phyloP scores from a whole-genome alignment of 2,888 invertebrate species.

The Leptinotarsa juncta region DNA sequence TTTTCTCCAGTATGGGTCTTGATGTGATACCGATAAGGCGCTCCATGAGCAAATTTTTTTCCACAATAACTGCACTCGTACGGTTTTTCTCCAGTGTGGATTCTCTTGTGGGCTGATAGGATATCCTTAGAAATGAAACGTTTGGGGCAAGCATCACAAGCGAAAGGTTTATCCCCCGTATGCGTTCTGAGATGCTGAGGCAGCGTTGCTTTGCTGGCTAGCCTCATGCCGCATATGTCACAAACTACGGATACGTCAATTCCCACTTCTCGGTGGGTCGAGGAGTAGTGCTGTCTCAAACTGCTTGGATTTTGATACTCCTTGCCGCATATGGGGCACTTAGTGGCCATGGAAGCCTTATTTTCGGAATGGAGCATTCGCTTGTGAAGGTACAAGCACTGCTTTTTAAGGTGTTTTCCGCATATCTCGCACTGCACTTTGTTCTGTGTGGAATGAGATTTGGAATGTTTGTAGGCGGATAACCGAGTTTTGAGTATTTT shows the following conservation, averaged over 20 bases:
- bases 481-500: slow-evolving; percentile 49
- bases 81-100: slow-evolving; percentile 57
- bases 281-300: slow-evolving; percentile 37
- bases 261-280: slow-evolving; percentile 38
- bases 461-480: slow-evolving; percentile 51
- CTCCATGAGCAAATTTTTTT: slow-evolving; percentile 66
- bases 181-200: slow-evolving; percentile 67
- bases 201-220: slow-evolving; percentile 55
- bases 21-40: slow-evolving; percentile 71
- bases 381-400: slow-evolving; percentile 51
- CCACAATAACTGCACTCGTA: slow-evolving; percentile 51
- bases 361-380: slow-evolving; percentile 54
- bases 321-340: slow-evolving; percentile 52
- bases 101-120: slow-evolving; percentile 62
- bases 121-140: slow-evolving; percentile 70
- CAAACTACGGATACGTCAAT: slow-evolving; percentile 56
- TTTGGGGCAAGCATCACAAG: slow-evolving; percentile 52
- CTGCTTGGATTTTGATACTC: slow-evolving; percentile 37
- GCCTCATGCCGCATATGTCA: slow-evolving; percentile 60
- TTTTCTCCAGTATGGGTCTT: slow-evolving; percentile 71
- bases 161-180: slow-evolving; percentile 66
- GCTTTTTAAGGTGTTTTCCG: slow-evolving; percentile 51
- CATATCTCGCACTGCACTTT: slow-evolving; percentile 55
- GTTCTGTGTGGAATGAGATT: slow-evolving; percentile 52
- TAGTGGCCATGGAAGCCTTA: slow-evolving; percentile 36